phyloP scores from a whole-genome alignment of 1,140 invertebrate genomes.

The Colletes latitarsis region DNA sequence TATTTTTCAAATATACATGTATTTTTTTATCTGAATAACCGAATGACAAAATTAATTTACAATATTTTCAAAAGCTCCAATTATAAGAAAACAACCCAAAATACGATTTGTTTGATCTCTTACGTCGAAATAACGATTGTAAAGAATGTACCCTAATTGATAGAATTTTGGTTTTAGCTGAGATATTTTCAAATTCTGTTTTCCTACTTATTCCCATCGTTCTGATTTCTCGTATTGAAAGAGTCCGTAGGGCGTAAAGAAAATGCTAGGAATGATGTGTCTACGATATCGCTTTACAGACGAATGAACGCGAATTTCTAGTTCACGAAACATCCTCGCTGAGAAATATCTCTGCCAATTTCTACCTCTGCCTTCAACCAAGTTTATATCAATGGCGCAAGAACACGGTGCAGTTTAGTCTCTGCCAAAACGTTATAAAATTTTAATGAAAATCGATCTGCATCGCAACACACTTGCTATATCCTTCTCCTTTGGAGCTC shows the following conservation, averaged over 20 bases:
- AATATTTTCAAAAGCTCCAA: no score
- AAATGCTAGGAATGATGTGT: slow-evolving; percentile 21
- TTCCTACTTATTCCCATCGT: slow-evolving; percentile 15
- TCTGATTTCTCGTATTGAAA: slow-evolving; percentile 36
- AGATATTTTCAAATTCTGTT: slow-evolving; percentile 15
- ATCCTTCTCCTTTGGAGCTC: no score
- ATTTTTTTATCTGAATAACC: no score
- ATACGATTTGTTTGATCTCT: no score
- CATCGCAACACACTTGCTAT: no score
- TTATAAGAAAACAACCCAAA: no score
- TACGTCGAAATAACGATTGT: no score
- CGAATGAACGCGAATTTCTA: slow-evolving; percentile 61
- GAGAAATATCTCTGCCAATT: slow-evolving; percentile 43
- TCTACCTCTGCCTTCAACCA: slow-evolving; percentile 3
- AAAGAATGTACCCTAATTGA: slow-evolving; percentile 15
- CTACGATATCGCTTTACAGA: slow-evolving; percentile 58
- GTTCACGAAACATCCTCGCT: slow-evolving; percentile 46
- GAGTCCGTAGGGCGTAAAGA: slow-evolving; percentile 6
- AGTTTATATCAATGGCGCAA: slow-evolving; percentile 34
- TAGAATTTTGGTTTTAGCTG: neutral
- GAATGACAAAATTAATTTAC: no score
- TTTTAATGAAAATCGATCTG: slow-evolving; percentile 12
- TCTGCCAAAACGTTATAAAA: slow-evolving; percentile 32
- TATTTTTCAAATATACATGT: no score
- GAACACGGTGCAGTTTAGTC: neutral